Conservation (phyloP, 23 tunicate species). For the Pegea sp. region DNA sequence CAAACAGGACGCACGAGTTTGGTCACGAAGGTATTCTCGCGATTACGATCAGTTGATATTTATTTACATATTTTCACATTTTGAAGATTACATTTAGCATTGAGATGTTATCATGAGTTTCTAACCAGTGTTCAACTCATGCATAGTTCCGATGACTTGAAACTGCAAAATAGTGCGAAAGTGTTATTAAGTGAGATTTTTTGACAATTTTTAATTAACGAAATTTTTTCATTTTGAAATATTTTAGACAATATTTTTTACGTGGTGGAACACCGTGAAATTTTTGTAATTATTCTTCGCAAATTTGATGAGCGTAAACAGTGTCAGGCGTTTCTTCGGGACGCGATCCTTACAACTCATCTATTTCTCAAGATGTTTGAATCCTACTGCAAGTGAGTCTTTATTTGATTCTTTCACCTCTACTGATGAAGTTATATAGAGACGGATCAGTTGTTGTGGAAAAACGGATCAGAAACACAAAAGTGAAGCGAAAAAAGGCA, state of each 20-base stretch:
- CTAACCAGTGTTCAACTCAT: slow-evolving; percentile 47
- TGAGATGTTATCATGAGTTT: slow-evolving; percentile 76
- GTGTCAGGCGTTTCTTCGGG: slow-evolving; percentile 28
- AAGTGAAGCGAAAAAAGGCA: slow-evolving; percentile 15
- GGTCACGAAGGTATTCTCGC: slow-evolving; percentile 46
- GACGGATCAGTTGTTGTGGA: slow-evolving; percentile 40
- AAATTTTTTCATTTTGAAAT: not conserved
- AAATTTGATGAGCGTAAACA: slow-evolving; percentile 80
- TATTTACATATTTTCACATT: not conserved
- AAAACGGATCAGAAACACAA: slow-evolving; percentile 16
- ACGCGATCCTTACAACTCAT: slow-evolving; percentile 40
- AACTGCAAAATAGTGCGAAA: slow-evolving; percentile 50
- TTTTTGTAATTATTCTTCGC: slow-evolving; percentile 44
- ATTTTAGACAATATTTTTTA: slow-evolving; percentile 54
- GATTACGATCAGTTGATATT: not conserved
- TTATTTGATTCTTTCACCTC: not conserved
- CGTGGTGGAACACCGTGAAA: slow-evolving; percentile 65
- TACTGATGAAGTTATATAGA: slow-evolving; percentile 5
- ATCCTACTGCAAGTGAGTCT: slow-evolving; percentile 71
- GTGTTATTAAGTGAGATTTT: slow-evolving; percentile 45
- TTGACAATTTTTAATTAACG: not conserved
- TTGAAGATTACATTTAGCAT: slow-evolving; percentile 69
- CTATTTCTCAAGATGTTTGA: slow-evolving; percentile 76
- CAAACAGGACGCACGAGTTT: slow-evolving; percentile 49
- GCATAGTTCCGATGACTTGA: slow-evolving; percentile 16